Conservation (phyloP, 2,797 vertebrate species). For the Sebastes trivittatus region DNA sequence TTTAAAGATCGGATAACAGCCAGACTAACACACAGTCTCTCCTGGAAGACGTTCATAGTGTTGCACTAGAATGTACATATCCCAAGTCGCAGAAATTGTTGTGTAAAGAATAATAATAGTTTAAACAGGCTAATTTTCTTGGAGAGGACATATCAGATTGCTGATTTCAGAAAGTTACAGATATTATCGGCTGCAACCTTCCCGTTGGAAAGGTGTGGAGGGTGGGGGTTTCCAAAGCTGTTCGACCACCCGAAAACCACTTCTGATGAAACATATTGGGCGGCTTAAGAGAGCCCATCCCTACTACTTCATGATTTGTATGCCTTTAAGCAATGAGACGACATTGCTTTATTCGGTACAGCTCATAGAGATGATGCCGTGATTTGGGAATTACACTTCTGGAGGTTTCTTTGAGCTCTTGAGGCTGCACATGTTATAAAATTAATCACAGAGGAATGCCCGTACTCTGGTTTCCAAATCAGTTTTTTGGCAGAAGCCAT, state of each 20-base stretch:
- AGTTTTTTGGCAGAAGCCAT: conserved; percentile 26
- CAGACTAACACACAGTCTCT: not conserved
- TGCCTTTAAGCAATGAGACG: not conserved
- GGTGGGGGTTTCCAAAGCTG: not conserved
- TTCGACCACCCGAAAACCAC: not conserved
- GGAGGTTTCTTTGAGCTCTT: conserved; percentile 17
- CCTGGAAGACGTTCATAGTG: not conserved
- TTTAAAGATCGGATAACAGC: not conserved
- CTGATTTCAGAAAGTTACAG: not conserved
- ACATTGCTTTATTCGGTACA: not conserved
- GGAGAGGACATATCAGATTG: not conserved
- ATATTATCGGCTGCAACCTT: not conserved
- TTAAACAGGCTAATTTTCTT: not conserved
- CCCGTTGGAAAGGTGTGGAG: not conserved
- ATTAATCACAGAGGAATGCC: conserved; percentile 32
- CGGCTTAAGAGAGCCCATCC: not conserved
- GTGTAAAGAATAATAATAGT: not conserved
- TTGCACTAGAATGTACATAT: not conserved
- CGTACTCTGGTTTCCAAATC: conserved; percentile 3
- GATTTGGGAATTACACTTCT: not conserved
- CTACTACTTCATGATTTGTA: not conserved
- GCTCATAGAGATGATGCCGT: not conserved
- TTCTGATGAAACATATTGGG: not conserved
- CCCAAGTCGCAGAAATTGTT: not conserved
- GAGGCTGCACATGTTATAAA: not conserved